Base-by-base conservation (phyloP, 2,113 vertebrate species). In the Apistogramma diplotaenia region DNA sequence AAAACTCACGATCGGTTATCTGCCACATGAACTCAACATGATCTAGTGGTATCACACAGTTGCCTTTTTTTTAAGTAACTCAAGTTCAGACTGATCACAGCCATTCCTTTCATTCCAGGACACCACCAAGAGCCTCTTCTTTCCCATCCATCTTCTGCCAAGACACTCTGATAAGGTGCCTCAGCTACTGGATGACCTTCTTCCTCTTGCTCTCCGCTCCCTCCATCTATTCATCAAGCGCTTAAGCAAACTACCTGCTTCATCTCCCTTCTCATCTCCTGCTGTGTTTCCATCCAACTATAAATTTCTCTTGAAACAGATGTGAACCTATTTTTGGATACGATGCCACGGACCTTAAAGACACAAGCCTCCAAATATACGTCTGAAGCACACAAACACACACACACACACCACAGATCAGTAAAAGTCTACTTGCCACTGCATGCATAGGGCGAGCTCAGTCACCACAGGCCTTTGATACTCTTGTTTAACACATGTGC, bases 131-230 rank as follows among this genome's bases (percentile, higher is more conserved):
- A 53, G 19, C 33, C 11, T 78, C 74, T 57, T 70, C 70, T 71
- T 67, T 7, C n/a, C 25, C 53, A 83, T 79, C 81, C 27, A 74
- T 89, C 82, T 78, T 67, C 80, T 19, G 21, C 55, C 72, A 56
- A 56, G 55, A 23, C 58, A 19, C 21, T 62, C 59, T 61, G 73
- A 87, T 70, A 82, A 76, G 57, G 56, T 57, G 79, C 19, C 54
- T 60, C 7, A 49, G 83, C 79, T 74, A 81, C 83, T 21, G 49
- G 53, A 61, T 85, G 85, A 90, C 65, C 87, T 84, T 74, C 61
- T 58, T 82, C 82, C 46, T 83, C 53, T 40, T 37, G 59, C 27
- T 25, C 31, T 31, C 33, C 62, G n/a, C 11, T 57, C 67, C 29
- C 25, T 37, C 21, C 5, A 61, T 19, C 79, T 79, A 76, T 72